phyloP scores from a whole-genome alignment of 2,888 invertebrate genomes.

The Xanthostigma xanthostigma region DNA sequence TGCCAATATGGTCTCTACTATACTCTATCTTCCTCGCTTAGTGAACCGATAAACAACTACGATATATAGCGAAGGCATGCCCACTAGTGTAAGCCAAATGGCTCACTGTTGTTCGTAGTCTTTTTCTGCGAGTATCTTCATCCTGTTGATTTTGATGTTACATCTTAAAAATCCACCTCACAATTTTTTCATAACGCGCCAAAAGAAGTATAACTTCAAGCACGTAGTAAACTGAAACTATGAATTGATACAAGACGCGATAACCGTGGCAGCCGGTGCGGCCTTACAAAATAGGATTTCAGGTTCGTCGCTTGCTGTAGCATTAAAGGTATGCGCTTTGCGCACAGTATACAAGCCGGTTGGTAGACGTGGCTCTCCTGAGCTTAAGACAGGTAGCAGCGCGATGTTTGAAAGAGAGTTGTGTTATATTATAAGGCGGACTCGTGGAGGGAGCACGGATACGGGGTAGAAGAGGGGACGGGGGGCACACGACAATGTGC shows the following conservation, averaged over 20 bases:
- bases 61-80: no score
- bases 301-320: no score
- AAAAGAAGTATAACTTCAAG: slow-evolving; percentile 1
- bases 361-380: slow-evolving; percentile 22
- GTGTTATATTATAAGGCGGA: slow-evolving; percentile 6
- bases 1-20: no score
- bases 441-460: slow-evolving; percentile 10
- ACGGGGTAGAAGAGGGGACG: slow-evolving; percentile 14
- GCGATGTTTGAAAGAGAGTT: slow-evolving; percentile 14
- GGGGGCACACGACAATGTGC: slow-evolving; percentile 19
- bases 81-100: no score
- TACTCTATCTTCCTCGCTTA: no score
- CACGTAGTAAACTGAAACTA: no score
- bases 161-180: no score
- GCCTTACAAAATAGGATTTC: slow-evolving; percentile 17
- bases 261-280: slow-evolving; percentile 12
- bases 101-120: no score
- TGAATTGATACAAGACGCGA: slow-evolving; percentile 6
- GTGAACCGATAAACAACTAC: no score
- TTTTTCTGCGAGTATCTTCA: no score
- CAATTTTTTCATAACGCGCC: slow-evolving; percentile 6
- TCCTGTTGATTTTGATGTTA: no score
- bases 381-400: slow-evolving; percentile 29
- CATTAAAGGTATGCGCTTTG: slow-evolving; percentile 9
- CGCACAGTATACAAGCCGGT: slow-evolving; percentile 27